Evolutionary conservation across 2,113 vertebrate species (phyloP), one percentile per base, ranked within the genome.

Genomic region (Echinops telfairi): DNA sequence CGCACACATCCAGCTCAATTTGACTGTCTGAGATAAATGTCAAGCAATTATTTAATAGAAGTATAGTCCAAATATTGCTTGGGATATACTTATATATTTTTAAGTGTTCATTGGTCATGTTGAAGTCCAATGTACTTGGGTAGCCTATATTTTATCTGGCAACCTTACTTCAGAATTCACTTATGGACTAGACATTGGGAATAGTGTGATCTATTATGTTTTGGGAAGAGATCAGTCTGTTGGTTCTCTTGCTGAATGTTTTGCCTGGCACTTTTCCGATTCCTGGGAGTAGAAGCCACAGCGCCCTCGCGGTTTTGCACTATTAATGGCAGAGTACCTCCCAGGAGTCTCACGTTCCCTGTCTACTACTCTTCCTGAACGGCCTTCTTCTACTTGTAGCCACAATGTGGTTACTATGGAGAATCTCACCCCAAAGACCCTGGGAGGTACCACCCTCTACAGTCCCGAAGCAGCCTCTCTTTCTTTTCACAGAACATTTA

Each of bases 271-370:
- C 40, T 64, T 81, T 78, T n/a, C 47, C 80, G 77, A 57, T 83
- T 78, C 19, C 68, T 40, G 62, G 36, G 27, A 57, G 38, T 12
- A 62, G 31, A 11, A 47, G 10, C 10, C 60, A 62, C 19, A 40
- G 23, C 0, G 0, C 3, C 43, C 2, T 66, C 2, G 29, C n/a
- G 22, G 31, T 15, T 78, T 89, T 11, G 38, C 31, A 6, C 1
- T n/a, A n/a, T 77, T 87, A 62, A 64, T 20, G 27, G 38, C 60
- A 66, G 38, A 38, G 4, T 80, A 14, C 17, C 57, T 90, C 73
- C 53, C 20, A n/a, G 20, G 22, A 75, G 57, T 47, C 23, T 3
- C 2, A 77, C 33, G 57, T 93, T 84, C 60, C 36, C 40, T 88
- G 73, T 53, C 81, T 76, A 6, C 4, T 38, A 9, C 68, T 93